Base-by-base conservation (phyloP, 1,140 invertebrate species). In the Drosophila kanapiae region DNA sequence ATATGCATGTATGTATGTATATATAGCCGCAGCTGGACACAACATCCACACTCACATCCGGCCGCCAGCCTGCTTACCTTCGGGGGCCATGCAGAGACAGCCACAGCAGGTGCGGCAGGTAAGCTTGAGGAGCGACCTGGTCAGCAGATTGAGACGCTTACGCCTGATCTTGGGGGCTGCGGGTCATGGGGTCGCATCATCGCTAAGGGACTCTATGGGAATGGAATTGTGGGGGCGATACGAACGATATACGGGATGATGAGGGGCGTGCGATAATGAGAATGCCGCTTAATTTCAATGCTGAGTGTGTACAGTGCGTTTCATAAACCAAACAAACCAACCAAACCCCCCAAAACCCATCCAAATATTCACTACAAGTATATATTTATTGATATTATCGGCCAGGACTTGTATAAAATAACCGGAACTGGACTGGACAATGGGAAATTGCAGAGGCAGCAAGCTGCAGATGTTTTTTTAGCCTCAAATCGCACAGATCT, bases 61-160 rank as follows among this genome's bases (percentile, higher is more conserved):
- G 18, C 29, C 11, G 47, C 31, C 63, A 40, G 53, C 48, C 54
- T 35, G 75, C 75, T 82, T 86, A 85, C 82, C 82, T 87, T 60
- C 51, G 63, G 43, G 35, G n/a, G 60, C 31, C 33, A 16, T 57
- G 60, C 83, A 87, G 58, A 85, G 47, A 75, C 82, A 85, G 45
- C 64, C 59, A 58, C 57, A 82, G 61, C 61, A 53, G 56, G 58
- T 62, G 40, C 45, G 58, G 23, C 69, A 62, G 27, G 37, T 23
- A 31, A 78, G 31, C 14, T 57, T 48, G 23, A 47, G 47, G 38
- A 65, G 40, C 33, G 53, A 68, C 48, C 81, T 63, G 77, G 45
- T 27, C 40, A 83, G 48, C 16, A 48, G 48, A 69, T 51, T 74
- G 45, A 51, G 78, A 13, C 51, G 61, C 67, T 27, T 47, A 10